phyloP scores from a whole-genome alignment of 2,888 invertebrate species.

The Synergus laeviventris region DNA sequence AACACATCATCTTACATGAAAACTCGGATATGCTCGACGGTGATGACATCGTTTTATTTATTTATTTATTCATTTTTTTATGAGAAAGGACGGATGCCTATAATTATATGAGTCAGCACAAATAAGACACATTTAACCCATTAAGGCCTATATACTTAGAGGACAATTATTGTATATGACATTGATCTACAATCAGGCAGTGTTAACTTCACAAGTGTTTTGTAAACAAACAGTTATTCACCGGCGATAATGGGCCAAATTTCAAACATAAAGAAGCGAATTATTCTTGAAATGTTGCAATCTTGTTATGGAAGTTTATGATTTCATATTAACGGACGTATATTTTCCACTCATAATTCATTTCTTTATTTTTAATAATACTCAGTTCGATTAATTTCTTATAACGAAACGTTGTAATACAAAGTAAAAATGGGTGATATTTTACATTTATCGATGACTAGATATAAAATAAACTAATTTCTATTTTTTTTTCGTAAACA shows the following conservation, averaged over 20 bases:
- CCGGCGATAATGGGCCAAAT: not conserved
- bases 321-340: slow-evolving; percentile 35
- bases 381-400: not conserved
- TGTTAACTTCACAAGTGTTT: not conserved
- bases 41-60: not conserved
- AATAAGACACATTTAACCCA: not conserved
- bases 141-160: not conserved
- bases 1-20: slow-evolving; percentile 11
- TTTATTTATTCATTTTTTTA: not conserved
- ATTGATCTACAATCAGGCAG: slow-evolving; percentile 14
- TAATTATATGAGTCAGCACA: not conserved
- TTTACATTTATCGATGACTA: not conserved
- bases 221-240: not conserved
- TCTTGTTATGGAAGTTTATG: slow-evolving; percentile 7
- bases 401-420: not conserved
- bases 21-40: slow-evolving; percentile 10
- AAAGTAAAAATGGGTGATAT: not conserved
- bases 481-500: not conserved
- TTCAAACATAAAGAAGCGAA: not conserved
- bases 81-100: not conserved
- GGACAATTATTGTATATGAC: not conserved
- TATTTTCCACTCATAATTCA: slow-evolving; percentile 6
- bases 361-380: not conserved
- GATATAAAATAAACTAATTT: slow-evolving; percentile 15
- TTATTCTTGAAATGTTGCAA: not conserved